Evolutionary conservation across 2,888 invertebrate genomes (phyloP), one percentile per base, ranked within the genome.

Genomic region (Ennomos erosarius): DNA sequence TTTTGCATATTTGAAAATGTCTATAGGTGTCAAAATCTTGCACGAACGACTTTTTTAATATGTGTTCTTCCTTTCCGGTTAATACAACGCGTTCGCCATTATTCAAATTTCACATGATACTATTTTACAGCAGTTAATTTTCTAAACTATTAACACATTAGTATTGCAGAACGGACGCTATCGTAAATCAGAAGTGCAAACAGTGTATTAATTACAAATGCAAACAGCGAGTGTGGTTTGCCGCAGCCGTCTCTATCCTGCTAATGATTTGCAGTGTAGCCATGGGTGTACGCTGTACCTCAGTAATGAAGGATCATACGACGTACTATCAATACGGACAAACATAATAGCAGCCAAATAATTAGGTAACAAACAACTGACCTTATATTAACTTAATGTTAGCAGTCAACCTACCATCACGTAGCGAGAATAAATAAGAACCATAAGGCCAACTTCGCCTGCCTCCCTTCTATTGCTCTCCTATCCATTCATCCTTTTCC

Each of bases 161-260:
- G 84, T 76, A 86, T 82, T 83, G 80, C 79, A 81, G 79, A 84
- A 76, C 84, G 79, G 82, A 83, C 79, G 84, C 76, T 87, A 86
- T 87, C 90, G 89, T 92, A 92, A 91, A 91, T 92, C 90, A 92
- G 85, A 81, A 85, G 85, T 79, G 84, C 90, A 91, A 91, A 91
- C 90, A 90, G 85, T 91, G 89, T 90, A 91, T 92, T 91, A 90
- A 92, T 92, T 92, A 91, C 89, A 85, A 90, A 92, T 92, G 90
- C 90, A 90, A 91, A 92, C 91, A 90, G 88, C 87, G 82, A 89
- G 85, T 88, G 89, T 85, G 90, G 89, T 84, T 83, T 75, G 81
- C 90, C 90, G 85, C 89, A 84, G 84, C 85, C 87, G 83, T 89
- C 88, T 89, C 89, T 87, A 88, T 87, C 84, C 87, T 86, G 85